These are phyloP conservation scores for Alviniconcha strummeri DNA, from an alignment of 2,888 invertebrate genomes.

Conservation along the genomic window DNA sequence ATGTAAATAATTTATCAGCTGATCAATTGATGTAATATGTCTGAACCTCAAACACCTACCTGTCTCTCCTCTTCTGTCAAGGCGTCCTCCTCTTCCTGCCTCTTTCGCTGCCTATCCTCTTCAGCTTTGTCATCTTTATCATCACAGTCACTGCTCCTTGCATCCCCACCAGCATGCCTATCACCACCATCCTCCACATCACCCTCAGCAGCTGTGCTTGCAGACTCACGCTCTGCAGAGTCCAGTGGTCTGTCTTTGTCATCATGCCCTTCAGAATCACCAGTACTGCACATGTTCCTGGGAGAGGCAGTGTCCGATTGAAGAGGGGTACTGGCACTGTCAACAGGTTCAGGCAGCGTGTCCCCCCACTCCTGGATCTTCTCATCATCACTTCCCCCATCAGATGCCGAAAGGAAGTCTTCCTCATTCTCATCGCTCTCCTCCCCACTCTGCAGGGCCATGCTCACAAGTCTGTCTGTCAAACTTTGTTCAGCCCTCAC, in stretches of 20 bases:
- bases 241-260: constrained; percentile 5
- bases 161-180: background rate
- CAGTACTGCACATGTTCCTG: constrained; percentile 17
- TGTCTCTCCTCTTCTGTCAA: constrained; percentile 38
- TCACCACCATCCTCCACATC: constrained; percentile 7
- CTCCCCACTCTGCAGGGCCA: background rate
- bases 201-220: background rate
- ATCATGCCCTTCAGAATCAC: background rate
- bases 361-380: constrained; percentile 15
- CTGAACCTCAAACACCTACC: constrained; percentile 10
- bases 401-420: constrained; percentile 29
- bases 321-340: background rate
- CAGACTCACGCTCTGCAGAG: background rate
- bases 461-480: no score
- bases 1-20: no score
- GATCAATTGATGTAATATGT: no score
- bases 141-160: background rate
- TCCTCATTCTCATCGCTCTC: constrained; percentile 27
- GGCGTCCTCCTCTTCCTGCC: constrained; percentile 29
- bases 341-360: background rate
- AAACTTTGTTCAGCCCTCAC: no score
- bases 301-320: background rate
- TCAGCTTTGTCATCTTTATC: constrained; percentile 9
- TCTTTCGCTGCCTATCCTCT: background rate
- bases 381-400: constrained; percentile 32